Percentiles rank a stretch among this genome's conserved stretches.
These are phyloP conservation scores for Escarpia spicata DNA, from an alignment of 2,888 invertebrate species.

Conservation along the genomic window DNA sequence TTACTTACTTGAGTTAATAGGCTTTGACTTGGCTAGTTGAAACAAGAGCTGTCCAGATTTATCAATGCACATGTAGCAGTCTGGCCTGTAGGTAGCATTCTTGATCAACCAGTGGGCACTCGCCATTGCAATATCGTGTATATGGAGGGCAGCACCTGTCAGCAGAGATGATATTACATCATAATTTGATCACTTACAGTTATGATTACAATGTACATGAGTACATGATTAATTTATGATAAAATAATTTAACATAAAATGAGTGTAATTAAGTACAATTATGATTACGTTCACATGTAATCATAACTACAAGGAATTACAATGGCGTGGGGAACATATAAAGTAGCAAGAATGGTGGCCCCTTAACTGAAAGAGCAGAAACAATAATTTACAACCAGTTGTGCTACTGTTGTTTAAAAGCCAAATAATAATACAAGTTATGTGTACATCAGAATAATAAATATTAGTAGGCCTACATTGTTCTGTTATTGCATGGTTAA, in stretches of 20 bases:
- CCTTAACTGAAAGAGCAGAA: no score
- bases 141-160: conserved; percentile 57
- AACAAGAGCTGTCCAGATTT: conserved; percentile 42
- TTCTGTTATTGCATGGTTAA: no score
- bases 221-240: neutral
- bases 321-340: neutral
- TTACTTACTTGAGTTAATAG: neutral
- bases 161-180: neutral
- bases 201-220: no score
- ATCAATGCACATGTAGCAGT: conserved; percentile 57
- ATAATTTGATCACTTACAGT: neutral
- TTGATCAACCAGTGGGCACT: conserved; percentile 54
- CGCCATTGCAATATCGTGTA: conserved; percentile 44
- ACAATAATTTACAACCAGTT: no score
- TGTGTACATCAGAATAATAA: no score
- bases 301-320: neutral
- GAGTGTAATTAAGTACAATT: neutral
- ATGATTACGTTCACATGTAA: no score
- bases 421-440: no score
- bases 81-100: conserved; percentile 55
- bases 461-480: no score
- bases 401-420: no score
- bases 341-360: no score
- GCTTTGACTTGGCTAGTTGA: conserved; percentile 26
- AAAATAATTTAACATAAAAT: neutral